phyloP scores from a whole-genome alignment of 2,797 vertebrate genomes.

The Acomys russatus region DNA sequence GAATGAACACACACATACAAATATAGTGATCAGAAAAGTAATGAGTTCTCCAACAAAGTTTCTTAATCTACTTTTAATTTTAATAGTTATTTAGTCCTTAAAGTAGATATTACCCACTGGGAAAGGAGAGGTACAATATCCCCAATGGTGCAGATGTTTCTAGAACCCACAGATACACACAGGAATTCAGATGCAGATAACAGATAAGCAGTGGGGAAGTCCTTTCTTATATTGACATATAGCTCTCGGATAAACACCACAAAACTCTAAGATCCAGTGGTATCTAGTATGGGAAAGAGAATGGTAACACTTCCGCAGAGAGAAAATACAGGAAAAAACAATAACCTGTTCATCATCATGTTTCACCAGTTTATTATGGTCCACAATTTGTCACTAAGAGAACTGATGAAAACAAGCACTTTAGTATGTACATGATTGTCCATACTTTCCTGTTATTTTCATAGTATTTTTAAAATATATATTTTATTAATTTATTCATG shows the following conservation, averaged over 20 bases:
- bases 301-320: neutral
- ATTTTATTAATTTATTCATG: too few species aligned
- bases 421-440: neutral
- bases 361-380: neutral
- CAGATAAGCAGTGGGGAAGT: neutral
- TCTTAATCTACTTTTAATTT: neutral
- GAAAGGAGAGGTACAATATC: neutral
- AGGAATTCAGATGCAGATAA: neutral
- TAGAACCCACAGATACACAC: neutral
- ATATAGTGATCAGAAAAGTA: neutral
- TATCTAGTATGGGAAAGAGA: neutral
- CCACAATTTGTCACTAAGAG: neutral
- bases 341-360: neutral
- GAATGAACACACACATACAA: neutral
- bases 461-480: neutral
- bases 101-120: neutral
- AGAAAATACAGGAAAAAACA: neutral
- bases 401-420: neutral
- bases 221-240: neutral
- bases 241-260: neutral
- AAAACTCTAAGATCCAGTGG: neutral
- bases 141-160: neutral
- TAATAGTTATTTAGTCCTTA: neutral
- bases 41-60: neutral
- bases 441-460: neutral